Base-by-base conservation (phyloP, 2,888 invertebrate genomes). In the Drosophila emarginata region DNA sequence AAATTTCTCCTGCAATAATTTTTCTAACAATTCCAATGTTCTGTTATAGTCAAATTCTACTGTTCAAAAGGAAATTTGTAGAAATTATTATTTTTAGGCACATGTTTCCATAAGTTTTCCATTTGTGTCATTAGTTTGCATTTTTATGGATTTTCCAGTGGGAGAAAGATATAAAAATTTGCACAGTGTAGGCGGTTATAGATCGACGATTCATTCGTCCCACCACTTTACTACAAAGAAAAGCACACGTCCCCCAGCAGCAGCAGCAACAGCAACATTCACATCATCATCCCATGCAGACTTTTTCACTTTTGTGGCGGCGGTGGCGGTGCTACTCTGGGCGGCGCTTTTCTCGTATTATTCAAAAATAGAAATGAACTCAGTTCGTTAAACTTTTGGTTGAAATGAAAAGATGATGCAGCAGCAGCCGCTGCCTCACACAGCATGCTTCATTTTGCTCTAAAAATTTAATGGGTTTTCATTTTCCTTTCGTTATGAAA, bases 301-400 rank as follows among this genome's bases (percentile, higher is more conserved):
- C 87, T 86, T 89, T 88, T 88, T 78, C 78, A 88, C 86, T 88
- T 72, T 78, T 72, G 56, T 60, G 61, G 61, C 57, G 56, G 62
- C 65, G 63, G 67, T 67, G 63, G 71, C 68, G 64, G 64, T 70
- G 73, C 80, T 45, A 18, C 21, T 45, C 45, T 45, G 45, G 45
- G 45, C 45, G 45, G 45, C 45, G 45, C 45, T 45, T 76, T 79
- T 81, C 74, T 76, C 74, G 84, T 76, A 78, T 83, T 73, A 76
- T 91, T 90, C 91, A 90, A 91, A 91, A 91, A 91, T 91, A 91
- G 91, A 91, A 91, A 91, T 91, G 91, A 91, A 91, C 91, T 91
- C 92, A 91, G 91, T 91, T 91, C 91, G 91, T 91, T 91, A 91
- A 91, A 91, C 91, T 90, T 90, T 87, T 72, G 82, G 63, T 80